Conservation (phyloP, 2,888 invertebrate species). For the Rhamnusium bicolor region DNA sequence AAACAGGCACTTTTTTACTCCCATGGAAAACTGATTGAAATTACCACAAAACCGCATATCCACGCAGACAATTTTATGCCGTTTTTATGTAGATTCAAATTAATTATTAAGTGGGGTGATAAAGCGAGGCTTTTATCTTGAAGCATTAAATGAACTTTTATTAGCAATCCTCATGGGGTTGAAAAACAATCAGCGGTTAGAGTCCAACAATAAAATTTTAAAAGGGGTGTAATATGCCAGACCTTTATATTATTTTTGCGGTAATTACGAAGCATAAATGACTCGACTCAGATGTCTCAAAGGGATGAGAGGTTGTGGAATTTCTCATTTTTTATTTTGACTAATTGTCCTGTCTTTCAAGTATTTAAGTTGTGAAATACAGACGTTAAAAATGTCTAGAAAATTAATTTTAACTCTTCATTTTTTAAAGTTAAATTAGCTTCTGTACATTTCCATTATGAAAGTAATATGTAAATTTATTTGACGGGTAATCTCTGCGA, state of each 20-base stretch:
- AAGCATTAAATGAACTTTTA: constrained; percentile 42
- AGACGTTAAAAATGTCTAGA: neutral
- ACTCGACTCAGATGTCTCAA: constrained; percentile 2
- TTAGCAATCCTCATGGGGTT: constrained; percentile 27
- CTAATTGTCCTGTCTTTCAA: constrained; percentile 13
- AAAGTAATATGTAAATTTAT: no score
- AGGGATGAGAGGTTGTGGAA: neutral
- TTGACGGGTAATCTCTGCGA: no score
- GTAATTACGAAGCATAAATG: constrained; percentile 3
- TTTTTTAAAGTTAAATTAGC: neutral
- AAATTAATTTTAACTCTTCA: constrained; percentile 1
- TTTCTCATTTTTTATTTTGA: constrained; percentile 14
- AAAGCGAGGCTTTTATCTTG: constrained; percentile 32
- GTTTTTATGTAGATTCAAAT: constrained; percentile 42
- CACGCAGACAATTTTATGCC: constrained; percentile 19
- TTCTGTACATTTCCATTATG: neutral
- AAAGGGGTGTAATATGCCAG: constrained; percentile 26
- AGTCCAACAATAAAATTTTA: constrained; percentile 23
- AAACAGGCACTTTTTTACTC: no score
- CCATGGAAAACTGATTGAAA: no score
- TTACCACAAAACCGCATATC: constrained; percentile 6
- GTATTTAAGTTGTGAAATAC: neutral
- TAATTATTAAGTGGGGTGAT: constrained; percentile 38
- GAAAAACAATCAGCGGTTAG: constrained; percentile 29
- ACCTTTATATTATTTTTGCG: constrained; percentile 5